These are phyloP conservation scores for Lathamus discolor DNA, from an alignment of 2,113 vertebrate genomes.

Conservation along the genomic window DNA sequence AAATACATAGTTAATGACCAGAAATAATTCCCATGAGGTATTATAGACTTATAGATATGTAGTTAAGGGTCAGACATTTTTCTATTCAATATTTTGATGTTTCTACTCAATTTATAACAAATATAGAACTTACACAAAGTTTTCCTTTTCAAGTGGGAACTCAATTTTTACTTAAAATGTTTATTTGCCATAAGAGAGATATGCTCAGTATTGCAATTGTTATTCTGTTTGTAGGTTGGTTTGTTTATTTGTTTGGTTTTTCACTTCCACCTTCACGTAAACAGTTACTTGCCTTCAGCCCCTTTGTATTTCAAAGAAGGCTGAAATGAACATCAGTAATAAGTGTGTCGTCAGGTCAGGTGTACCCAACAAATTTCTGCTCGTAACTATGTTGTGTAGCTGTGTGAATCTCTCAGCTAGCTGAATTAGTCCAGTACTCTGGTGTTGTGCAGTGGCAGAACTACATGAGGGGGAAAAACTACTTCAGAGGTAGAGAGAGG, in stretches of 20 bases:
- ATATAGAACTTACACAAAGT: background rate
- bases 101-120: background rate
- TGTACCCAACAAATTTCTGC: background rate
- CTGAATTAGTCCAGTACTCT: background rate
- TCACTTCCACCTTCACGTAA: background rate
- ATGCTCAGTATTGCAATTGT: background rate
- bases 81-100: background rate
- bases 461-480: background rate
- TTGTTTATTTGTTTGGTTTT: background rate
- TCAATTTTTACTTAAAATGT: background rate
- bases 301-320: background rate
- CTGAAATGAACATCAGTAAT: background rate
- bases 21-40: background rate
- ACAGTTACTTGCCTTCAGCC: background rate
- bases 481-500: accelerated
- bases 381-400: background rate
- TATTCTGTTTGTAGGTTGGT: background rate
- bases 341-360: background rate
- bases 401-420: background rate
- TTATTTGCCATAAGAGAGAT: background rate
- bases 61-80: background rate
- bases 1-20: background rate
- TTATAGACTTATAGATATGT: background rate
- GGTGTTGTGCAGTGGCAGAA: background rate
- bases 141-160: background rate